phyloP scores from a whole-genome alignment of 2,888 invertebrate genomes.

The Campoplex nolae region DNA sequence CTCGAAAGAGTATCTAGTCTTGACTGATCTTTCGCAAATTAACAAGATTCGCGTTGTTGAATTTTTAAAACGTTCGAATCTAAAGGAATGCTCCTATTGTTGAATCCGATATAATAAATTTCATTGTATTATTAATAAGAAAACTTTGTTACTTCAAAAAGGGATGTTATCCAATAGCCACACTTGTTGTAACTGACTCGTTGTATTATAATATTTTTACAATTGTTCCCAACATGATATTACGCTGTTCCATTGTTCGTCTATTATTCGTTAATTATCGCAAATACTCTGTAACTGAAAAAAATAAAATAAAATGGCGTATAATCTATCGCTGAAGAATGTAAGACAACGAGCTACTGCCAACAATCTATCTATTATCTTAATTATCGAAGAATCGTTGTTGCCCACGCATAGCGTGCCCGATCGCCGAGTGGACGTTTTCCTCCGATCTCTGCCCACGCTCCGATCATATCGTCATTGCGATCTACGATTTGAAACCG shows the following conservation, averaged over 20 bases:
- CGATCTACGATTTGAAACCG: conserved; percentile 55
- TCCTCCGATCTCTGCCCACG: conserved; percentile 62
- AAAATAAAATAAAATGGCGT: background rate
- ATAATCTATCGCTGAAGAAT: conserved; percentile 60
- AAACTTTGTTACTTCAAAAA: background rate
- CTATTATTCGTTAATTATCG: conserved; percentile 38
- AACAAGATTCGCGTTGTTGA: conserved; percentile 48
- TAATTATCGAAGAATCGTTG: conserved; percentile 83
- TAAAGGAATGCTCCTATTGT: background rate
- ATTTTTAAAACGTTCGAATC: conserved; percentile 13
- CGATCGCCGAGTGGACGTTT: conserved; percentile 46
- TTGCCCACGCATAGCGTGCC: conserved; percentile 77
- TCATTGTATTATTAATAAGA: background rate
- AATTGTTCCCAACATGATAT: too few relatives aligned
- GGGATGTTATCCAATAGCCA: background rate
- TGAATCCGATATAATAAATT: background rate
- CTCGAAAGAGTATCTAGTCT: conserved; percentile 46
- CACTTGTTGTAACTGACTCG: background rate
- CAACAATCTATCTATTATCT: conserved; percentile 82
- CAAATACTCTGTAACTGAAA: conserved; percentile 27
- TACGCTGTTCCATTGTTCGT: background rate
- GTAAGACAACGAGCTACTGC: conserved; percentile 61
- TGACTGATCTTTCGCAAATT: conserved; percentile 59
- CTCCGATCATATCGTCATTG: conserved; percentile 31
- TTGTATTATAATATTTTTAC: background rate